Base-by-base conservation (phyloP, 2,113 vertebrate species). In the Gadus chalcogrammus region DNA sequence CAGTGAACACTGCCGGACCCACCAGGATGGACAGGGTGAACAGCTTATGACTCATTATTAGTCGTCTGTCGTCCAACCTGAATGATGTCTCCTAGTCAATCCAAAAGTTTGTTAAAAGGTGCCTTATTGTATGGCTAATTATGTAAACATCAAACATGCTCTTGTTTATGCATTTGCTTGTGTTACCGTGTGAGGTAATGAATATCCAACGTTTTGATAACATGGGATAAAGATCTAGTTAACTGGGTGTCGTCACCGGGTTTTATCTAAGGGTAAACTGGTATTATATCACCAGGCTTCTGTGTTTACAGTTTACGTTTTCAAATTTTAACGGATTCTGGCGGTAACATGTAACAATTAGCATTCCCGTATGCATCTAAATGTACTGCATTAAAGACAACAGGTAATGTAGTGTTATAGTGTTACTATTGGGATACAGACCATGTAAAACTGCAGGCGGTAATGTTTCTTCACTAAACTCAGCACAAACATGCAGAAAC, bases 401-500 rank as follows among this genome's bases (percentile, higher is more conserved):
- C 60, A 24, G 60, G 22, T 7, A 20, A 11, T 22, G 20, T 22
- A 62, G 0, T 20, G 65, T 62, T 79, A 65, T 28, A 64, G 70
- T 59, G 81, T 85, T 81, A 87, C 88, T 89, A 63, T 72, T 71
- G 83, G 85, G 86, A 94, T 95, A 98, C 97, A 89, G 90, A 99
- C 97, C 97, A 99, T 99, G 80, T 99, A 99, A 93, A 99, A 99
- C 93, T 99, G 97, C 88, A 99, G 95, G 76, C 97, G 96, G 86
- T 98, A 99, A 84, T 98, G 96, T 87, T 95, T 98, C 96, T 99
- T 99, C 94, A 99, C 97, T 94, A 99, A 94, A 91, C 97, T 99
- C 93, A 99, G 92, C 76, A 99, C 97, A 95, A 99, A 99, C 94
- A 99, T 95, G 94, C 97, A 99, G 95, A 98, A 98, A 91, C 96